Base-by-base conservation (phyloP, 2,797 vertebrate species). In the Mormyrops boulengeri region DNA sequence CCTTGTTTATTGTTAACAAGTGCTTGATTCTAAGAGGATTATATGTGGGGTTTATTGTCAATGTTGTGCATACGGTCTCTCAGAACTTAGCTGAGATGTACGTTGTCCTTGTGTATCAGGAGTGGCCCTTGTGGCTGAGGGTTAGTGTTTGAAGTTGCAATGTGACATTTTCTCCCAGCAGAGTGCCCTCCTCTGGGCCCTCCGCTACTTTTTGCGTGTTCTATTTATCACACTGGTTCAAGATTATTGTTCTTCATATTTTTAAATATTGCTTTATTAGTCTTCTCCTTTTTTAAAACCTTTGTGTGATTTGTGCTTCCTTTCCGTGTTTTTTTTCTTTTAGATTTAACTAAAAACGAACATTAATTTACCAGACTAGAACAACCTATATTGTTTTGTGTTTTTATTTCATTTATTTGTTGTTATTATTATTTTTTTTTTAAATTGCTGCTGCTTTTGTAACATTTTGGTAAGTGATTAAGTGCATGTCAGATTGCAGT, bases 401-500 rank as follows among this genome's bases (percentile, higher is more conserved):
- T 80, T 80, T 94, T 92, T 94, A 91, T 88, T 92, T 88, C 92
- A 92, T 92, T 91, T 57, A 86, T 52, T 95, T 93, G 94, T 96
- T 93, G 94, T 96, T 57, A 57, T 57, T 17, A 95, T 96, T 93
- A 91, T 93, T 95, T 95, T 91, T 95, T 95, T 95, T 95, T 96
- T 94, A 95, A 95, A 96, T 96, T 93, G 95, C 95, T 96, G 96
- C 96, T 96, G 96, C 95, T 95, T 96, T 96, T 88, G 41, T 90
- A 96, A 94, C 95, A 93, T 96, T 96, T 96, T 96, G 96, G 96
- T 97, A 97, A 97, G 96, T 97, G 95, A 94, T 96, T 93, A 95
- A 95, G 92, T 95, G 96, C 96, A 96, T 96, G 96, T 95, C 92
- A 93, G 96, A 95, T 94, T 96, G 95, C 95, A 96, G 95, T 96